phyloP scores from a whole-genome alignment of 2,797 vertebrate species.

The Cygnus olor region DNA sequence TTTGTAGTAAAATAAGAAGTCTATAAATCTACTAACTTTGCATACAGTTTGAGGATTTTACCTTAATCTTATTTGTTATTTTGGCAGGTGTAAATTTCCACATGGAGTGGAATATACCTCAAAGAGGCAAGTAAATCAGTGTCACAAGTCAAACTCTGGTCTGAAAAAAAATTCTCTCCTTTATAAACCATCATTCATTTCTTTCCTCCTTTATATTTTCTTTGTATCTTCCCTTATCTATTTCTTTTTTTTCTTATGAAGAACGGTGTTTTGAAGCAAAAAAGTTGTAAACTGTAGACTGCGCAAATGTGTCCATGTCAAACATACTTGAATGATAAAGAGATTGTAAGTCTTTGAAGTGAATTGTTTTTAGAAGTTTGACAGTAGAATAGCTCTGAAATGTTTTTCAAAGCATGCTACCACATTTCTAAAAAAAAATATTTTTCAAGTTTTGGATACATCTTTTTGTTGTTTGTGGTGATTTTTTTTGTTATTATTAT shows the following conservation, averaged over 20 bases:
- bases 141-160: not conserved
- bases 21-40: not conserved
- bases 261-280: not conserved
- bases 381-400: not conserved
- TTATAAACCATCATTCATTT: not conserved
- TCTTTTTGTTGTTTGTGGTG: not conserved
- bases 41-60: not conserved
- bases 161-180: not conserved
- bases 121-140: not conserved
- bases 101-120: not conserved
- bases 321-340: not conserved
- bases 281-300: not conserved
- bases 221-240: not conserved
- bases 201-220: not conserved
- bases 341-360: not conserved
- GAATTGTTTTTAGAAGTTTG: conserved; percentile 7
- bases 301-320: not conserved
- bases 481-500: too few relatives aligned
- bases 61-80: not conserved
- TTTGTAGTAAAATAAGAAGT: not conserved
- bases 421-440: not conserved
- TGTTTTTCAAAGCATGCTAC: not conserved
- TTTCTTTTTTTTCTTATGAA: not conserved
- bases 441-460: not conserved
- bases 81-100: not conserved